A percentile compares a stretch with the other conserved stretches of the same genome.
These are phyloP conservation scores for Drosophila siamana DNA, from an alignment of 2,888 invertebrate genomes.

Conservation along the genomic window DNA sequence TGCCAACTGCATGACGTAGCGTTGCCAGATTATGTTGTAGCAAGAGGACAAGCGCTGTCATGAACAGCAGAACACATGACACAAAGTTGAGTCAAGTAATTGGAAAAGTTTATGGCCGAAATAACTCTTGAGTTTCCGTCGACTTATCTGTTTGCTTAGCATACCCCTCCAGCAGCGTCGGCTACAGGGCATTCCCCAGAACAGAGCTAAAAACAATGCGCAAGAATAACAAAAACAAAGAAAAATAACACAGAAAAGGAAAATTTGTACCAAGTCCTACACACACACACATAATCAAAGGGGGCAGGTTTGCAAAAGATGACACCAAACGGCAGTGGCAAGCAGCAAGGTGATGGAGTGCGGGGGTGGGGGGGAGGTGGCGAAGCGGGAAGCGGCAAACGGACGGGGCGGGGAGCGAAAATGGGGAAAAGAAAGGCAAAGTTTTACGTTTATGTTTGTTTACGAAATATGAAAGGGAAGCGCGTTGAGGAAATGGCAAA, in stretches of 20 bases:
- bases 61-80: neutral
- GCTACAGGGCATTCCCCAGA: slow-evolving; percentile 31
- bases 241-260: slow-evolving; percentile 12
- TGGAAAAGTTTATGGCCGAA: slow-evolving; percentile 2
- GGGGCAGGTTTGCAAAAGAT: slow-evolving; percentile 46
- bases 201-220: slow-evolving; percentile 22
- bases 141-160: neutral
- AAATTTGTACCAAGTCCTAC: slow-evolving; percentile 26
- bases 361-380: too few relatives aligned
- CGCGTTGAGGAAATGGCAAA: slow-evolving; percentile 58
- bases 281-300: slow-evolving; percentile 38
- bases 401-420: neutral
- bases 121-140: neutral
- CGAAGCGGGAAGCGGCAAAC: too few relatives aligned
- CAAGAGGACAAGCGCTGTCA: neutral
- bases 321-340: slow-evolving; percentile 39
- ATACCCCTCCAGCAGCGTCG: neutral
- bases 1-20: neutral
- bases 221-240: slow-evolving; percentile 4
- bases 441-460: slow-evolving; percentile 73
- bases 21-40: neutral
- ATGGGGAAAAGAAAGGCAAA: slow-evolving; percentile 52
- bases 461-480: slow-evolving; percentile 73
- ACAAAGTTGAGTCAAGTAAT: slow-evolving; percentile 1
- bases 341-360: too few relatives aligned